Evolutionary conservation across 2,113 vertebrate species (phyloP).

Genomic region (Austrofundulus limnaeus): DNA sequence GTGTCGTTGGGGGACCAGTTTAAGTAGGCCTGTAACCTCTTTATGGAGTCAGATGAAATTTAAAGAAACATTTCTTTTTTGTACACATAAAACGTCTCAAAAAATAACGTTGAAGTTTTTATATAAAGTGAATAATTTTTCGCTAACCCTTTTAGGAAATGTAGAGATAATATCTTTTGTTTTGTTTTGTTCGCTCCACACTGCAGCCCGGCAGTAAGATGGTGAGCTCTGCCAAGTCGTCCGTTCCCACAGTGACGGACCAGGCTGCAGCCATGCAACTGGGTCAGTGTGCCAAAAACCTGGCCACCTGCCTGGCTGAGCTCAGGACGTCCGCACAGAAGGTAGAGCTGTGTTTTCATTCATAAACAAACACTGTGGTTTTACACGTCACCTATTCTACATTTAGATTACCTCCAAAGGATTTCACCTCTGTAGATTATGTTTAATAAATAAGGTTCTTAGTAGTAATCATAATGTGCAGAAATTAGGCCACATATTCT

Average conservation of each 20-base stretch:
- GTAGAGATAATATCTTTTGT: constrained; percentile 18
- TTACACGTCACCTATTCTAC: too few relatives aligned
- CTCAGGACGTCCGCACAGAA: constrained; percentile 93
- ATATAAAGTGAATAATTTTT: too few relatives aligned
- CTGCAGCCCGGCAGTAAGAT: constrained; percentile 94
- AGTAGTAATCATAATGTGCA: too few relatives aligned
- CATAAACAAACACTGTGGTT: not conserved
- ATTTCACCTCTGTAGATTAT: too few relatives aligned
- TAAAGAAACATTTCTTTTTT: constrained; percentile 20
- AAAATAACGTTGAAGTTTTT: too few relatives aligned
- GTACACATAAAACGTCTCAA: not conserved
- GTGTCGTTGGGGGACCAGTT: constrained; percentile 33
- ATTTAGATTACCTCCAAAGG: too few relatives aligned
- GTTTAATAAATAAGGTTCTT: too few relatives aligned
- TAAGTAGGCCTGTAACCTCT: constrained; percentile 57
- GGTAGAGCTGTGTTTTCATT: too few relatives aligned
- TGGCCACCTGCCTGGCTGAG: constrained; percentile 95
- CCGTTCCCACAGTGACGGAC: constrained; percentile 93
- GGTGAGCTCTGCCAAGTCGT: constrained; percentile 94
- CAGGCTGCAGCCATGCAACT: constrained; percentile 98
- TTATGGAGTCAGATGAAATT: constrained; percentile 26
- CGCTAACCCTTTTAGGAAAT: not conserved
- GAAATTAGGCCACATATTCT: too few relatives aligned
- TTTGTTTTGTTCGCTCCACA: not conserved
- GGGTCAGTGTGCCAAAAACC: constrained; percentile 96